phyloP scores from a whole-genome alignment of 2,888 invertebrate species.

The Metacarcinus magister region DNA sequence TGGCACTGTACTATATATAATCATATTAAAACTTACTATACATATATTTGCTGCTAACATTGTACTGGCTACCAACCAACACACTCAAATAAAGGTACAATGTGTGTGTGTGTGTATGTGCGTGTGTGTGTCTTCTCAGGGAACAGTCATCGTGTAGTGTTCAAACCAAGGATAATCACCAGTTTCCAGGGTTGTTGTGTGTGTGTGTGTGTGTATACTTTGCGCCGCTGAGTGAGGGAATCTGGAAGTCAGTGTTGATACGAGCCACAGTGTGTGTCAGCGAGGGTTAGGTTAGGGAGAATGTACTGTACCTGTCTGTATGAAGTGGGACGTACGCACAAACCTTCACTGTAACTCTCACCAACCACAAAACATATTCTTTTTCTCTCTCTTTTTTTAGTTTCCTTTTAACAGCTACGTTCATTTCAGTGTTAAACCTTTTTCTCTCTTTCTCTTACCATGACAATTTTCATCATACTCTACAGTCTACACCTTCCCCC shows the following conservation, averaged over 20 bases:
- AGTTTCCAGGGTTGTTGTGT: slow-evolving; percentile 7
- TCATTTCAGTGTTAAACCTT: too few species aligned
- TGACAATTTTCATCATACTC: neutral
- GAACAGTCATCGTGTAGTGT: neutral
- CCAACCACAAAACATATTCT: too few species aligned
- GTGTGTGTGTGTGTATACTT: too few species aligned
- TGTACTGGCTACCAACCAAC: neutral
- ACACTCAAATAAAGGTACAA: neutral
- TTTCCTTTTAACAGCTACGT: neutral
- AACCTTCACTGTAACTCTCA: neutral
- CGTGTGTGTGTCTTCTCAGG: neutral
- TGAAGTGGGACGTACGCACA: neutral
- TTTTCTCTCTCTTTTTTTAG: neutral
- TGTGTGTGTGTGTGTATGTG: neutral
- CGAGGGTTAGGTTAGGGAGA: neutral
- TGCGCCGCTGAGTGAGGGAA: slow-evolving; percentile 3
- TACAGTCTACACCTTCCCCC: neutral
- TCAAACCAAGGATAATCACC: neutral
- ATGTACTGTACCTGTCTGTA: neutral
- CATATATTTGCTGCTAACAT: neutral
- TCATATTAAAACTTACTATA: neutral
- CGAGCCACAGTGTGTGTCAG: neutral
- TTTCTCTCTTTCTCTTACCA: neutral
- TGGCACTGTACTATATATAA: neutral
- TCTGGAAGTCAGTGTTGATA: neutral